Base-by-base conservation (phyloP, 2,888 invertebrate species). In the Noctua janthe region DNA sequence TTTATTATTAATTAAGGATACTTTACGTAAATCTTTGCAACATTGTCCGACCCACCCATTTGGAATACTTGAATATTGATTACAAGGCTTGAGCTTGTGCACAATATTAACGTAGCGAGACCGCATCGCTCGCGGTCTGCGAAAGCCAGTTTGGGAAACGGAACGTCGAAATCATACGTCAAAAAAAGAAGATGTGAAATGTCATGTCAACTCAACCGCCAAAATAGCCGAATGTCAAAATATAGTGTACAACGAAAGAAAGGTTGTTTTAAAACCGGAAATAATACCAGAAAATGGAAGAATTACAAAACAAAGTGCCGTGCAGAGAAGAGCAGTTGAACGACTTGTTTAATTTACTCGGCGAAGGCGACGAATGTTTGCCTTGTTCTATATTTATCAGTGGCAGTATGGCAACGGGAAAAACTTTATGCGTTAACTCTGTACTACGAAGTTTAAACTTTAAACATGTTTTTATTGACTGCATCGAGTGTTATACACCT, bases 401-500 rank as follows among this genome's bases (percentile, higher is more conserved):
- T 93, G 99, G 99, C n/a, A 98, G 98, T 93, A 98, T 98, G 88
- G 98, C 98, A 17, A 98, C 98, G 43, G 99, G 99, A 51, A 99
- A 99, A 97, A 98, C 98, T n/a, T 94, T 98, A 35, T 97, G 99
- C 80, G 93, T 98, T 8, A 97, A 97, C 76, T 95, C 97, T 17
- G 94, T 98, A 20, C 94, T 99, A 7, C 92, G 96, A 64, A 94
- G 96, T 90, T 94, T 98, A 67, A 92, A 97, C 74, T 97, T 98
- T 84, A 97, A 97, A 93, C 96, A 97, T 90, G 97, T 98, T 54
- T 92, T 97, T 64, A 96, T 99, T 51, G 98, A 99, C 95, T 98
- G 99, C 92, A 97, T 99, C 13, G 99, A 99, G 95, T 98, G 98
- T 93, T 98, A 98, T 93, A 97, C 98, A 15, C 96, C 97, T 15